Evolutionary conservation across 2,888 invertebrate species (phyloP), one percentile per base, ranked within the genome.

Genomic region (Drosophila neoperkinsi): DNA sequence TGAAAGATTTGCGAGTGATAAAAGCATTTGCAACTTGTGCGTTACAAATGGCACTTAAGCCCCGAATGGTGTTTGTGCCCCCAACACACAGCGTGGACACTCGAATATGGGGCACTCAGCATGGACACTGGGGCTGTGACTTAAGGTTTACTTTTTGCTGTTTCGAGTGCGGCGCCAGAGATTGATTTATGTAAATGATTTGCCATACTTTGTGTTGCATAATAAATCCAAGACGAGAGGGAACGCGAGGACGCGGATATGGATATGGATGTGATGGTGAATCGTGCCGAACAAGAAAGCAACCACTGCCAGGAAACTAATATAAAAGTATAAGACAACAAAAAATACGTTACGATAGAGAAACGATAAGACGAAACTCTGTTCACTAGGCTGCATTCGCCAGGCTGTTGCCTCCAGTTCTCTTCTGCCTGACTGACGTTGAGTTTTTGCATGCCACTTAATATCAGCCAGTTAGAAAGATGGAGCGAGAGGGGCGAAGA

Each of bases 181-280:
- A 85, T 86, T 86, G 89, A 87, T 87, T 87, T 87, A 88, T 87
- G 89, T 84, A 88, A 87, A 88, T 84, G 84, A 88, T 88, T 79
- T 79, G 87, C 89, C 78, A 79, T 83, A 85, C 88, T 85, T 85
- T 88, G 83, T 79, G 79, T 75, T 79, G 84, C 84, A 88, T 86
- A 87, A 88, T 88, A 87, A 88, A 88, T 86, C 77, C 78, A 76
- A 81, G 77, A 61, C 50, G 28, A 33, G 21, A 51, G 56, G 56
- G 50, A 58, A 49, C 34, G 16, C 9, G 25, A 30, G 50, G 34
- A 63, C 43, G 59, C 49, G 43, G 62, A 52, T 49, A 21, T 41
- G 53, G 50, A 63, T 55, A 56, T 68, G 58, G 21, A 25, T 66
- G 68, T 59, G 36, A 49, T 36, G 63, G 57, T 52, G 71, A 74